Conservation (phyloP, 2,797 vertebrate genomes). For the Adrianichthys oophorus region DNA sequence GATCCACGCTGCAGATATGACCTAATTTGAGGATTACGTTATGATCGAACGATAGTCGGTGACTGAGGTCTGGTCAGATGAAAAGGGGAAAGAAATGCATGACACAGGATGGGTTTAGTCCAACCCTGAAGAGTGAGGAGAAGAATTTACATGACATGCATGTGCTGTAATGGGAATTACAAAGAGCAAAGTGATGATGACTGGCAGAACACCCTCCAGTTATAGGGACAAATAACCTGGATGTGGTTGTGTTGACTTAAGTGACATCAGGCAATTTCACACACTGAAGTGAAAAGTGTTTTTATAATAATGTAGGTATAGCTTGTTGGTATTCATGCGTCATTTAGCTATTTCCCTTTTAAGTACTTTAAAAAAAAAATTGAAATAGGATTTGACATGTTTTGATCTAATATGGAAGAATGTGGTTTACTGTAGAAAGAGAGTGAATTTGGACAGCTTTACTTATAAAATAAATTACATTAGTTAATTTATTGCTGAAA, state of each 20-base stretch:
- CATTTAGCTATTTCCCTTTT: too few species aligned
- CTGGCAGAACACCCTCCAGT: slow-evolving; percentile 19
- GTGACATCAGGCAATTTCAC: not conserved
- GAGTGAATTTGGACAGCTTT: too few species aligned
- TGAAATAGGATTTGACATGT: too few species aligned
- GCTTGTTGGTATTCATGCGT: too few species aligned
- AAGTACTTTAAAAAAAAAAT: too few species aligned
- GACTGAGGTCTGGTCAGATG: slow-evolving; percentile 28
- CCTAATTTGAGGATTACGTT: slow-evolving; percentile 29
- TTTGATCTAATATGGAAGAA: too few species aligned
- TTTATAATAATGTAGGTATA: too few species aligned
- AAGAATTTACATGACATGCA: slow-evolving; percentile 2
- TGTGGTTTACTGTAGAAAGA: too few species aligned
- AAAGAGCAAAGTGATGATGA: slow-evolving; percentile 6
- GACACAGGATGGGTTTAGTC: not conserved
- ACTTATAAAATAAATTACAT: too few species aligned
- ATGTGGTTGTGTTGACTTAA: slow-evolving; percentile 11
- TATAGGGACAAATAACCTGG: slow-evolving; percentile 10
- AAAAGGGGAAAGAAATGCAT: slow-evolving; percentile 1
- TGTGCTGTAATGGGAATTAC: slow-evolving; percentile 14
- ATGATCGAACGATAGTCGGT: slow-evolving; percentile 13
- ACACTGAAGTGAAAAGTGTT: not conserved
- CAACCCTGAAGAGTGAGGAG: not conserved
- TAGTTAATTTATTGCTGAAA: too few species aligned
- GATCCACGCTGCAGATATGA: slow-evolving; percentile 22